These are phyloP conservation scores for Uria lomvia DNA, from an alignment of 2,113 vertebrate species.

Conservation along the genomic window DNA sequence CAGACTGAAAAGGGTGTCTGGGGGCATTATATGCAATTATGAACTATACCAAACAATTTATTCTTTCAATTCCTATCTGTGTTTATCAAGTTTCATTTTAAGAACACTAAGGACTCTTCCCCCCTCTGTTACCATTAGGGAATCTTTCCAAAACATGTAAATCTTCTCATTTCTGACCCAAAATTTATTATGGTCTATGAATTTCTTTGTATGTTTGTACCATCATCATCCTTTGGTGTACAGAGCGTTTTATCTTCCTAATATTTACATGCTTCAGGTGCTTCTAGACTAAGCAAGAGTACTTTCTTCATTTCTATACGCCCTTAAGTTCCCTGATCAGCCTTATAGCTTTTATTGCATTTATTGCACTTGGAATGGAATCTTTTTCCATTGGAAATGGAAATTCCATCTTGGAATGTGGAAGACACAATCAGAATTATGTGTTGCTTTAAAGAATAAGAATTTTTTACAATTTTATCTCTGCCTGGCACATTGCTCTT, in stretches of 20 bases:
- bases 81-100: not conserved
- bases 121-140: not conserved
- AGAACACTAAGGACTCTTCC: not conserved
- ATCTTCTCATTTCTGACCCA: not conserved
- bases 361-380: not conserved
- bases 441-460: not conserved
- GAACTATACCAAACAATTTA: not conserved
- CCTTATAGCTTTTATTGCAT: not conserved
- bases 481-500: not conserved
- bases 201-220: not conserved
- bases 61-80: not conserved
- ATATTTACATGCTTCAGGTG: not conserved
- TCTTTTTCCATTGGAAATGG: not conserved
- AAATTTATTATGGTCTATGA: not conserved
- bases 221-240: not conserved
- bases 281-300: not conserved
- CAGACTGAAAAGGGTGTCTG: not conserved
- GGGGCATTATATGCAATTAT: not conserved
- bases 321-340: not conserved
- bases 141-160: not conserved
- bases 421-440: not conserved
- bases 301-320: not conserved
- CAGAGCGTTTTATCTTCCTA: not conserved
- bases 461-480: not conserved
- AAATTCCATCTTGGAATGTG: too few species aligned